Conservation (phyloP, 2,797 vertebrate genomes). For the Oryzias dopingdopingensis region DNA sequence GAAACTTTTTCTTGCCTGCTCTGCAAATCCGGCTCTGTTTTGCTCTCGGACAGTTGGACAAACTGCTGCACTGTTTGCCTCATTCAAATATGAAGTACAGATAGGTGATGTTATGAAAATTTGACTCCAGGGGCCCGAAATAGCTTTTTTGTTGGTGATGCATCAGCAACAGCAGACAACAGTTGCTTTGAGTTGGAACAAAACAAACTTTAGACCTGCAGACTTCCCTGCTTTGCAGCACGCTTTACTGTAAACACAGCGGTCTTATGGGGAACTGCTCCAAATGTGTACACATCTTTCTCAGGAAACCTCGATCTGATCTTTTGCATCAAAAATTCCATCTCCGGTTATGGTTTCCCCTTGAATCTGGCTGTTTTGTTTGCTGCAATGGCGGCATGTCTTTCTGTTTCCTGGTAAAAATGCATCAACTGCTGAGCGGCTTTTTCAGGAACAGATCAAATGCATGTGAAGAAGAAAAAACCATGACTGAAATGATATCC, state of each 20-base stretch:
- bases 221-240: too few relatives aligned
- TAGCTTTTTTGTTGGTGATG: not conserved
- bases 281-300: not conserved
- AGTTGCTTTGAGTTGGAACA: too few relatives aligned
- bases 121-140: not conserved
- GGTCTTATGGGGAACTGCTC: too few relatives aligned
- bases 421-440: conserved; percentile 32
- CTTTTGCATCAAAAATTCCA: conserved; percentile 13
- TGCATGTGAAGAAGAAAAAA: conserved; percentile 5
- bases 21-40: conserved; percentile 52
- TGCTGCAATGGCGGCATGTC: conserved; percentile 25
- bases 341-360: conserved; percentile 53
- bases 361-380: conserved; percentile 21
- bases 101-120: conserved; percentile 28
- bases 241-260: too few relatives aligned
- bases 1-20: conserved; percentile 51
- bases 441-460: conserved; percentile 19
- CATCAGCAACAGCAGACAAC: too few relatives aligned
- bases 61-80: conserved; percentile 14
- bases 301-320: too few relatives aligned
- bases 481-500: not conserved
- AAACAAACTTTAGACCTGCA: too few relatives aligned
- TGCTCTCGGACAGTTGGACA: conserved; percentile 6
- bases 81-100: conserved; percentile 48
- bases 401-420: conserved; percentile 55